Conservation (phyloP, 2,888 invertebrate genomes). For the Colletes collaris region DNA sequence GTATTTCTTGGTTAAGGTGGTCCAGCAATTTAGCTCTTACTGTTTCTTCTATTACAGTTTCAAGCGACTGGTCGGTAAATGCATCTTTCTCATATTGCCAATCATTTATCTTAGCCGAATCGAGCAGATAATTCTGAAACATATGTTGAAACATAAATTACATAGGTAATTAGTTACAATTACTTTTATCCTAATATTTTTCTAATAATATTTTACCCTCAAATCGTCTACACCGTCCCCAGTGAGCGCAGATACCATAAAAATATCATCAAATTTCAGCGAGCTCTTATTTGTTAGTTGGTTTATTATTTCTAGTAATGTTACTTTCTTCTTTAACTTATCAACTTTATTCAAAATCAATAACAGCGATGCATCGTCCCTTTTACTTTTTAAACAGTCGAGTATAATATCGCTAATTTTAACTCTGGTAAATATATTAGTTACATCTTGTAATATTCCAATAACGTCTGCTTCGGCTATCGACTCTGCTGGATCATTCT, state of each 20-base stretch:
- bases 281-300: constrained; percentile 87
- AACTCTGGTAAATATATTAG: constrained; percentile 88
- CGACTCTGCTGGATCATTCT: constrained; percentile 86
- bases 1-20: constrained; percentile 92
- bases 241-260: constrained; percentile 94
- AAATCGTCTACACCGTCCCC: constrained; percentile 90
- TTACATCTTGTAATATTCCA: constrained; percentile 94
- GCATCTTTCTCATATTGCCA: constrained; percentile 88
- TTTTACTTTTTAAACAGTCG: constrained; percentile 85
- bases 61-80: constrained; percentile 90
- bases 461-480: constrained; percentile 90
- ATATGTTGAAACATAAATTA: constrained; percentile 8
- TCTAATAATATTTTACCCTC: constrained; percentile 83
- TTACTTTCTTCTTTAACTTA: constrained; percentile 87
- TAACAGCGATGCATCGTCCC: constrained; percentile 86
- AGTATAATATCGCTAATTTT: constrained; percentile 88
- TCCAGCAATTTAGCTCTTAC: constrained; percentile 94
- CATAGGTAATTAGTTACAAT: neutral
- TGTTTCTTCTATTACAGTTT: constrained; percentile 88
- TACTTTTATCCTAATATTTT: neutral
- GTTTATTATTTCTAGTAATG: constrained; percentile 88
- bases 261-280: constrained; percentile 93
- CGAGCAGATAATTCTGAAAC: constrained; percentile 87
- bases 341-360: constrained; percentile 95
- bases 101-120: constrained; percentile 86